Conservation (phyloP, 1,140 invertebrate genomes). For the Drosophila saltans region DNA sequence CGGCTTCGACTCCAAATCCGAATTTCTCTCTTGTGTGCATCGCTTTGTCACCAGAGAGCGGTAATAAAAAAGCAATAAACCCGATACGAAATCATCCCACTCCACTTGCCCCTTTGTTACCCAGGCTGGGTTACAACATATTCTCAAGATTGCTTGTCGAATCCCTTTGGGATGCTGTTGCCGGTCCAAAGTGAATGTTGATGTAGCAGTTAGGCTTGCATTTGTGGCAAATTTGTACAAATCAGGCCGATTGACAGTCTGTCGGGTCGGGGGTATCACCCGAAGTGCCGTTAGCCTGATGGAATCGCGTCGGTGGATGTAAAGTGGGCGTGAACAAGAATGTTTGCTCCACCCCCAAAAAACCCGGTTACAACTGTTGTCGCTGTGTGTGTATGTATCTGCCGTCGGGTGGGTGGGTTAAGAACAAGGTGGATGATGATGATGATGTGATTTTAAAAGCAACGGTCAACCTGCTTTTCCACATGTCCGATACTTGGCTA, state of each 20-base stretch:
- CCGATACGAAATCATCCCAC: slow-evolving; percentile 10
- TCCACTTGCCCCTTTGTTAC: slow-evolving; percentile 17
- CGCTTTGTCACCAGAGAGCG: slow-evolving; percentile 24
- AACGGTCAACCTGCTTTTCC: not conserved
- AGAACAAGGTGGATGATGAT: not conserved
- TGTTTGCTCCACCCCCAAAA: slow-evolving; percentile 22
- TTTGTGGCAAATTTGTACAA: slow-evolving; percentile 65
- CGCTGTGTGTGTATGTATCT: not conserved
- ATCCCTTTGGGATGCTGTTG: slow-evolving; percentile 38
- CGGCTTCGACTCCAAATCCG: not conserved
- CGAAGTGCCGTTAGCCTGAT: slow-evolving; percentile 1
- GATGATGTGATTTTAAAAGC: not conserved
- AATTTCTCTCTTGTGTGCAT: slow-evolving; percentile 5
- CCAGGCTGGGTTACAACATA: not conserved
- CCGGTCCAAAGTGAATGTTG: slow-evolving; percentile 26
- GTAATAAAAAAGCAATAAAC: slow-evolving; percentile 43
- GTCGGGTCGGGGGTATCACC: slow-evolving; percentile 7
- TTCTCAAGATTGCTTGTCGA: slow-evolving; percentile 40
- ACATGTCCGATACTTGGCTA: not conserved
- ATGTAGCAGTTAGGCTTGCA: slow-evolving; percentile 40
- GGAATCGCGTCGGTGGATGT: slow-evolving; percentile 31
- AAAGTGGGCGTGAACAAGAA: slow-evolving; percentile 26
- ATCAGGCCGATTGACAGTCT: slow-evolving; percentile 41
- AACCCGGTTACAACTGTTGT: slow-evolving; percentile 4
- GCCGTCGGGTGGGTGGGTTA: not conserved